Evolutionary conservation across 2,797 vertebrate species (phyloP).

Genomic region (Thamnophis elegans): DNA sequence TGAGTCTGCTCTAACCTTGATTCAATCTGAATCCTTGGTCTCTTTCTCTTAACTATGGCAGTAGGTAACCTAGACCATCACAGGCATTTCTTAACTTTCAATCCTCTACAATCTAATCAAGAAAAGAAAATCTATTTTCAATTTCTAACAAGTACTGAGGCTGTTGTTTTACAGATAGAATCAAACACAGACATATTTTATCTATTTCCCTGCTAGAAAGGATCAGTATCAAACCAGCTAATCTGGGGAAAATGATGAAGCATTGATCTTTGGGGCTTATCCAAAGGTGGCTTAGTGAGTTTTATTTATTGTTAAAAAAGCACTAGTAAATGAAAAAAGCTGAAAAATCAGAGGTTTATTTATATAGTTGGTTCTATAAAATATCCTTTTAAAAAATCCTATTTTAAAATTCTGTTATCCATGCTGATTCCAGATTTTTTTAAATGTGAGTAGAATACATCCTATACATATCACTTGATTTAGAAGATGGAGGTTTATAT

Average conservation of each 20-base stretch:
- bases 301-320: constrained; percentile 4
- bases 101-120: background rate
- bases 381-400: background rate
- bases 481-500: background rate
- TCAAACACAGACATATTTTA: constrained; percentile 41
- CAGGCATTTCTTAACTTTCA: background rate
- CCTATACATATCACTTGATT: background rate
- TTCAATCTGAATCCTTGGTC: background rate
- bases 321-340: background rate
- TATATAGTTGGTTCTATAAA: background rate
- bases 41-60: background rate
- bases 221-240: constrained; percentile 39
- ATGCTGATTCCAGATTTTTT: background rate
- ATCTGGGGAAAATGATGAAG: constrained; percentile 32
- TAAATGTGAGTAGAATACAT: background rate
- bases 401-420: background rate
- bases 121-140: constrained; percentile 36
- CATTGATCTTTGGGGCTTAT: constrained; percentile 38
- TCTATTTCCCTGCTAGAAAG: constrained; percentile 40
- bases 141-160: constrained; percentile 33
- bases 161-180: constrained; percentile 23
- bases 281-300: background rate
- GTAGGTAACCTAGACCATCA: background rate
- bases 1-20: background rate
- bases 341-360: constrained; percentile 18